Base-by-base conservation (phyloP, 2,113 vertebrate genomes). In the Cercocebus atys region DNA sequence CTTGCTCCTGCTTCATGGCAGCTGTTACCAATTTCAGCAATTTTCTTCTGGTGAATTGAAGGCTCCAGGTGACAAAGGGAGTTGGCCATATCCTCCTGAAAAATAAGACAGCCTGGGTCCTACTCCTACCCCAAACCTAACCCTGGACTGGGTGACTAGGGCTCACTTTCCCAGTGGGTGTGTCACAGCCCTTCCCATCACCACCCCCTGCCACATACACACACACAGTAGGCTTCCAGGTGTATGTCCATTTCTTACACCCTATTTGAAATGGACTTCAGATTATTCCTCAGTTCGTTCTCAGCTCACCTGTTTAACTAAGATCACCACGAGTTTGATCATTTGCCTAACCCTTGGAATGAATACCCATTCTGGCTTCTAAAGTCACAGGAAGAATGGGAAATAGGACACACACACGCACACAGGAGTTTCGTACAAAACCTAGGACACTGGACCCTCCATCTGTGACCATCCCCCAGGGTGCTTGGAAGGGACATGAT, bases 21-120 rank as follows among this genome's bases (percentile, higher is more conserved):
- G 97, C 97, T 99, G 98, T 92, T 98, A 98, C 95, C 98, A 98
- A 98, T 99, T 98, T 99, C 98, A 98, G 98, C 97, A 98, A 98
- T 98, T 99, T 99, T 99, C 98, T 98, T 98, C 68, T 97, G 98
- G 85, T 90, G 84, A 90, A 87, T 70, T 50, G 43, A 94, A 95
- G 57, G 8, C 85, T 90, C 78, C 88, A 97, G 88, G 93, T 97
- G 96, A 95, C 79, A 90, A 76, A 92, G 20, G 27, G 59, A 95
- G 75, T 90, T 83, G 87, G 55, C 73, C 23, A 17, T 73, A 75
- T 55, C 47, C 32, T 87, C 17, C 79, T 50, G 6, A 52, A 97
- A 25, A 32, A 94, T 83, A 32, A 45, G 75, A 83, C 14, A 47
- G 55, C 16, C 72, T 66, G 30, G 30, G 5, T 72, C 23, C 80